Conservation (phyloP, 2,113 vertebrate genomes). For the Gobius niger region DNA sequence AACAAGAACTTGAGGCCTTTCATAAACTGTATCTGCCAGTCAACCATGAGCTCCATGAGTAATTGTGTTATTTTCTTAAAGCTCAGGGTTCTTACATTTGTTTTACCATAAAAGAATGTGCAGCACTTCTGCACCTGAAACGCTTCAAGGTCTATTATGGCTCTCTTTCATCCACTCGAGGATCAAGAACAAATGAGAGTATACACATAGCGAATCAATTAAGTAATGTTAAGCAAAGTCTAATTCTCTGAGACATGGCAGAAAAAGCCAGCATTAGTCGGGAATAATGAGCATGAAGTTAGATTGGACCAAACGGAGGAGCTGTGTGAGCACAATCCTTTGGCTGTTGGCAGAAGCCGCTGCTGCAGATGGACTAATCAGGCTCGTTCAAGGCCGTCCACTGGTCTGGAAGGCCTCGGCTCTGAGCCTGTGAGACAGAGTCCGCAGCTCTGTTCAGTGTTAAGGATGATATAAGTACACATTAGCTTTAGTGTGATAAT, state of each 20-base stretch:
- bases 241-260: constrained; percentile 42
- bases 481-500: constrained; percentile 47
- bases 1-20: constrained; percentile 35
- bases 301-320: constrained; percentile 56
- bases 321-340: constrained; percentile 60
- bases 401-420: constrained; percentile 58
- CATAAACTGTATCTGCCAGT: constrained; percentile 32
- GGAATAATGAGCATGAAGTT: constrained; percentile 63
- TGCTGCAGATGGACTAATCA: constrained; percentile 69
- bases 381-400: constrained; percentile 61
- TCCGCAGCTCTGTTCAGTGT: constrained; percentile 40
- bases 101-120: constrained; percentile 40
- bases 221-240: constrained; percentile 59
- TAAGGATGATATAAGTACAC: constrained; percentile 18
- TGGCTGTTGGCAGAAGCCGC: constrained; percentile 58
- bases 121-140: constrained; percentile 49
- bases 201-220: constrained; percentile 62
- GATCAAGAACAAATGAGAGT: constrained; percentile 54
- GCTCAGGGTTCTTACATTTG: constrained; percentile 31
- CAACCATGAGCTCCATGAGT: constrained; percentile 22
- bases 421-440: constrained; percentile 51
- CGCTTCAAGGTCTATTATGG: constrained; percentile 41
- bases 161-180: constrained; percentile 45
- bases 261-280: constrained; percentile 36
- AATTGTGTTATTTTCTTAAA: constrained; percentile 43